Percentiles rank a stretch among this genome's conserved stretches.
Conservation (phyloP, 2,888 invertebrate species). For the Melanargia galathea region DNA sequence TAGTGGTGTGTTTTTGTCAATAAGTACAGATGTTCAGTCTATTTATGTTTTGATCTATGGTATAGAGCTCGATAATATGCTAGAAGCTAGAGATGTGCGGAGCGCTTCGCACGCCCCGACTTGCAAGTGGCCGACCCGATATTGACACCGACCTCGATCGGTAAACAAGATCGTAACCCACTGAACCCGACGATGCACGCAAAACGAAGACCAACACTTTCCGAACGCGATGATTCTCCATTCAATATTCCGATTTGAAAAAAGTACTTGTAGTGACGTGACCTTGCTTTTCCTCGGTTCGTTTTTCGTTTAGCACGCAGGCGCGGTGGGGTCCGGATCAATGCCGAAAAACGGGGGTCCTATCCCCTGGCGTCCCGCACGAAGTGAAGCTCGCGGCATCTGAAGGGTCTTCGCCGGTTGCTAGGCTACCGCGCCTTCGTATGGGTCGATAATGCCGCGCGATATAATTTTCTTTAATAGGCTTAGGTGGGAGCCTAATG, state of each 20-base stretch:
- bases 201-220: conserved; percentile 61
- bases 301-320: conserved; percentile 79
- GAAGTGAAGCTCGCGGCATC: conserved; percentile 77
- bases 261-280: conserved; percentile 78
- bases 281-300: conserved; percentile 75
- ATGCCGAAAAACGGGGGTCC: conserved; percentile 79
- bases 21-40: neutral
- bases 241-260: conserved; percentile 78
- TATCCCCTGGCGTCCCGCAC: conserved; percentile 62
- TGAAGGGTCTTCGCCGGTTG: conserved; percentile 76
- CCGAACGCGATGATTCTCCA: conserved; percentile 71
- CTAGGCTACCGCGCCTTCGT: conserved; percentile 72
- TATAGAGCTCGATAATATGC: neutral
- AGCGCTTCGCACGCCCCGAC: conserved; percentile 4
- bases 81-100: conserved; percentile 12
- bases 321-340: conserved; percentile 75
- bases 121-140: conserved; percentile 25
- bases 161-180: conserved; percentile 52
- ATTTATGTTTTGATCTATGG: neutral
- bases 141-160: conserved; percentile 35
- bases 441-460: conserved; percentile 69
- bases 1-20: too few species aligned
- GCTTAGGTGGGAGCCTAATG: conserved; percentile 53
- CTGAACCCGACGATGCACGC: conserved; percentile 52
- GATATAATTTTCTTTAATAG: conserved; percentile 77